Base-by-base conservation (phyloP, 2,113 vertebrate species). In the Dendrocopos noguchii region DNA sequence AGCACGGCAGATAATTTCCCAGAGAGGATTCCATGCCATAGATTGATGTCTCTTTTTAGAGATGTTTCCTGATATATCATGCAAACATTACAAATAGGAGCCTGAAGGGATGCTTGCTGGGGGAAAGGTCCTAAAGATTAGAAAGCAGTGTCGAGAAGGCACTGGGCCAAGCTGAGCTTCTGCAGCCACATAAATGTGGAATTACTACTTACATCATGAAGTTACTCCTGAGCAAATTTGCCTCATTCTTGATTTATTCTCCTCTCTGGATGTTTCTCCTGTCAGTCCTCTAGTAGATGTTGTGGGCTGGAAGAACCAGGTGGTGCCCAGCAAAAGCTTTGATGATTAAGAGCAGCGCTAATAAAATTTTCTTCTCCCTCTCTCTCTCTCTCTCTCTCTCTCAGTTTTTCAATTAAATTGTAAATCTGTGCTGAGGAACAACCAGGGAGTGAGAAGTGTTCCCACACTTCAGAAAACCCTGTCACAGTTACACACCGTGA, bases 401-500 rank as follows among this genome's bases (percentile, higher is more conserved):
- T 83, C 47, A n/a, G 0, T 72, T 86, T 90, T 80, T 68, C 39
- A 93, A 84, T 95, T 84, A 88, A 89, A 76, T 80, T 89, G 22
- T 91, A 87, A 84, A 81, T 90, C 74, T 90, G 24, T 80, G 53
- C 33, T 53, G 60, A 92, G 64, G 53, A 96, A 52, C 52, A 81
- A 9, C 88, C 68, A 94, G 87, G 78, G 55, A 90, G 9, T 76
- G 68, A 94, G 84, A 92, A 93, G 72, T 84, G 65, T 86, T 94
- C 90, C 92, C 80, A 84, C 50, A 59, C 74, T 90, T 90, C 59
- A 80, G 84, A 80, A 93, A 93, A 68, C 52, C 34, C 61, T 76
- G 87, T 93, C 92, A 93, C 80, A 74, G 57, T 84, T 95, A 88
- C 55, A 66, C 46, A 80, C 78, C 27, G 5, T 94, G 88, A 95